phyloP scores from a whole-genome alignment of 2,113 vertebrate species.

The Orycteropus afer region DNA sequence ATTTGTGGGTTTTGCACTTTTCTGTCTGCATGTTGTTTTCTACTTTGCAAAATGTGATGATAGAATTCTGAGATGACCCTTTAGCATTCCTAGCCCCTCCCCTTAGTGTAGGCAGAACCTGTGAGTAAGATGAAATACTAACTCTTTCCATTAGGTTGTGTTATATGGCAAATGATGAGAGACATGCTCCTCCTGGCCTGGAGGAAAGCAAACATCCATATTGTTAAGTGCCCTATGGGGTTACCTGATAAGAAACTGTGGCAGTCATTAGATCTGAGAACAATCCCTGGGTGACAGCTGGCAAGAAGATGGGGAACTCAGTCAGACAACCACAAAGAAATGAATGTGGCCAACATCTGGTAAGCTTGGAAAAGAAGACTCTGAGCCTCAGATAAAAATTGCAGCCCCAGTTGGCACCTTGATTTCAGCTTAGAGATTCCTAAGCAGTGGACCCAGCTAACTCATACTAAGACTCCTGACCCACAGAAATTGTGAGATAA shows the following conservation, averaged over 20 bases:
- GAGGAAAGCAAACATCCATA: too few species aligned
- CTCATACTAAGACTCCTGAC: too few species aligned
- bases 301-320: neutral
- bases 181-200: too few species aligned
- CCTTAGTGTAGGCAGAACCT: too few species aligned
- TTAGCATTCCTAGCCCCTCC: neutral
- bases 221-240: neutral
- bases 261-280: neutral
- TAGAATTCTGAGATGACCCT: neutral
- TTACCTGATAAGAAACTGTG: too few species aligned
- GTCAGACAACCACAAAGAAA: neutral
- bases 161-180: neutral
- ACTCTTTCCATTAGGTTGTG: neutral
- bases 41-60: neutral
- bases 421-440: too few species aligned
- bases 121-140: neutral
- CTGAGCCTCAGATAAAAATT: neutral
- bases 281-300: too few species aligned
- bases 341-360: neutral
- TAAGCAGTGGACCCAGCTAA: too few species aligned
- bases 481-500: too few species aligned
- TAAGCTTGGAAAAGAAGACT: neutral
- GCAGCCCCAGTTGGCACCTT: too few species aligned
- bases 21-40: neutral
- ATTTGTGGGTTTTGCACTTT: neutral